Conservation (phyloP, 1,140 invertebrate genomes). For the Musca vetustissima region DNA sequence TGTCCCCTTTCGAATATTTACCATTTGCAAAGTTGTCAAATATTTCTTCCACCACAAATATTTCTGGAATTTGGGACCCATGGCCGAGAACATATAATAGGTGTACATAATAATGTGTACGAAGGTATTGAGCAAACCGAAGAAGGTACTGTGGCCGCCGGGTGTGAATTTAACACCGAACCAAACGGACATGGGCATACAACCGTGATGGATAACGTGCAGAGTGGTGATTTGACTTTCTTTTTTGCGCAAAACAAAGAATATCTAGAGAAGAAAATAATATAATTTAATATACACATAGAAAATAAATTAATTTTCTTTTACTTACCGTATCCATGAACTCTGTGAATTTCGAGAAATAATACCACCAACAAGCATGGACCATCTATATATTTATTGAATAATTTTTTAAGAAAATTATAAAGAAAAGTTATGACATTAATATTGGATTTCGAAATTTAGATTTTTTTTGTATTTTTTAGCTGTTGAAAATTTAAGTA, state of each 20-base stretch:
- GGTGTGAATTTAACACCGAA: slow-evolving; percentile 94
- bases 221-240: slow-evolving; percentile 88
- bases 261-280: slow-evolving; percentile 67
- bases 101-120: slow-evolving; percentile 85
- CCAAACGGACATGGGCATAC: slow-evolving; percentile 96
- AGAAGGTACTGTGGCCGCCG: slow-evolving; percentile 83
- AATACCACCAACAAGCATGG: slow-evolving; percentile 94
- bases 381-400: slow-evolving; percentile 74
- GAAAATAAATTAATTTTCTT: not conserved
- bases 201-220: slow-evolving; percentile 94
- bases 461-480: not conserved
- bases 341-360: slow-evolving; percentile 93
- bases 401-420: slow-evolving; percentile 10
- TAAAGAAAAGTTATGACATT: not conserved
- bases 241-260: slow-evolving; percentile 93
- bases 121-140: slow-evolving; percentile 84
- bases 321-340: slow-evolving; percentile 92
- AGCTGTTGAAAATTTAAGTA: no score
- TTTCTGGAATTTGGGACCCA: slow-evolving; percentile 79
- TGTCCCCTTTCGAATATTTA: slow-evolving; percentile 53
- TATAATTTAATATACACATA: not conserved
- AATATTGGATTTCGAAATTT: not conserved
- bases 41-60: slow-evolving; percentile 95
- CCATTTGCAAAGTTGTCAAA: slow-evolving; percentile 83
- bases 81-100: slow-evolving; percentile 83